Percentiles rank a stretch among this genome's conserved stretches.
phyloP scores from a whole-genome alignment of 64 coral and sea anemone genomes.

The Actinia tenebrosa region DNA sequence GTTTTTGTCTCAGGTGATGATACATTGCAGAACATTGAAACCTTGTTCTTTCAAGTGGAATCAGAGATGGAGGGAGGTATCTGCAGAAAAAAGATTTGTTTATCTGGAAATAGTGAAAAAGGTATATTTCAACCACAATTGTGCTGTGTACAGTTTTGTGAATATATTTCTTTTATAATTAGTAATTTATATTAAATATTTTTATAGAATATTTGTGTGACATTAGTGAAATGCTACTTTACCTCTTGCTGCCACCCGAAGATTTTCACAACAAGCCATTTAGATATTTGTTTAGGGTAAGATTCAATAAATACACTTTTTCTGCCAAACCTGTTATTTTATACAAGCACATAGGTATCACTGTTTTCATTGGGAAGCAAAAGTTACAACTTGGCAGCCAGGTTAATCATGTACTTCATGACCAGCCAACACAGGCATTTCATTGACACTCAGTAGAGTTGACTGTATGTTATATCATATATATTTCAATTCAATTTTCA shows the following conservation, averaged over 20 bases:
- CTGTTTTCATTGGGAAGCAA: too few relatives aligned
- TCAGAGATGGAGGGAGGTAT: slow-evolving; percentile 86
- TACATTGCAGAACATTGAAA: slow-evolving; percentile 56
- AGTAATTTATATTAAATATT: neutral
- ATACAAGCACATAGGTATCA: too few relatives aligned
- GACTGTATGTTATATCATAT: too few relatives aligned
- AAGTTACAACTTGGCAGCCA: too few relatives aligned
- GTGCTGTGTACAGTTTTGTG: too few relatives aligned
- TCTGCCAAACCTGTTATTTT: too few relatives aligned
- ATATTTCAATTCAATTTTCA: too few relatives aligned
- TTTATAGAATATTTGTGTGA: slow-evolving; percentile 82
- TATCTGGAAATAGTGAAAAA: slow-evolving; percentile 90
- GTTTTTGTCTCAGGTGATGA: slow-evolving; percentile 45
- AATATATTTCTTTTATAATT: too few relatives aligned
- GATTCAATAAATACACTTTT: neutral
- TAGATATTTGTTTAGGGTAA: slow-evolving; percentile 92
- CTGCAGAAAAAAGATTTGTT: slow-evolving; percentile 86
- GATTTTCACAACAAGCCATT: slow-evolving; percentile 99
- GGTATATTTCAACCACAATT: slow-evolving; percentile 13
- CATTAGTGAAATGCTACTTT: slow-evolving; percentile 89
- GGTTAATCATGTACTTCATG: too few relatives aligned
- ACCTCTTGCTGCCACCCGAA: slow-evolving; percentile 82
- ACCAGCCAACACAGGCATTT: too few relatives aligned
- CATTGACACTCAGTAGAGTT: too few relatives aligned
- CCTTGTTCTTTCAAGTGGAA: slow-evolving; percentile 91